Evolutionary conservation across 2,888 invertebrate genomes (phyloP).

Genomic region (Furcula furcula): DNA sequence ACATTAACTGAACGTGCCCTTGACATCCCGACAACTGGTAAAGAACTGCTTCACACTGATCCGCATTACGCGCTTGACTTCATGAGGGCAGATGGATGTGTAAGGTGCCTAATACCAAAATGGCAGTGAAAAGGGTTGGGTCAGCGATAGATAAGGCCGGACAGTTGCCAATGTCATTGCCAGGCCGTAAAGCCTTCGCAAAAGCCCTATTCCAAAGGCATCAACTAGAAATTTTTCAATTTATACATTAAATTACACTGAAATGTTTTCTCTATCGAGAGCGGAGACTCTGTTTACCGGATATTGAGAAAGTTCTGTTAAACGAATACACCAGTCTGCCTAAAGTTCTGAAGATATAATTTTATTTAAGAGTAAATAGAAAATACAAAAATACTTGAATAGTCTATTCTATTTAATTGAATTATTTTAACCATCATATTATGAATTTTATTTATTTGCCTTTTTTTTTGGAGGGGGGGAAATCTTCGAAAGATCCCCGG

Average conservation of each 20-base stretch:
- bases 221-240: slow-evolving; percentile 63
- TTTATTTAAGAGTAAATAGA: too few species aligned
- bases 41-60: slow-evolving; percentile 7
- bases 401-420: too few species aligned
- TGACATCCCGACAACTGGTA: slow-evolving; percentile 8
- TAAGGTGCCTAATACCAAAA: slow-evolving; percentile 38
- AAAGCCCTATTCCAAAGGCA: slow-evolving; percentile 58
- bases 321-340: too few species aligned
- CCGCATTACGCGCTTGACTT: slow-evolving; percentile 29
- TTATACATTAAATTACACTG: slow-evolving; percentile 42
- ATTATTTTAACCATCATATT: too few species aligned
- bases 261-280: slow-evolving; percentile 17
- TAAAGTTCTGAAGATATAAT: too few species aligned
- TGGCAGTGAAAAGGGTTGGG: slow-evolving; percentile 75
- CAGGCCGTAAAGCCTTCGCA: slow-evolving; percentile 64
- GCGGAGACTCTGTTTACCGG: slow-evolving; percentile 10
- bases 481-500: too few species aligned
- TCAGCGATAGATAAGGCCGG: slow-evolving; percentile 66
- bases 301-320: slow-evolving; percentile 17
- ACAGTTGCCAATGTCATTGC: slow-evolving; percentile 67
- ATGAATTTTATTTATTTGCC: too few species aligned
- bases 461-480: too few species aligned
- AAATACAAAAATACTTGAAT: too few species aligned
- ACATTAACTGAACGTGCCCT: not conserved
- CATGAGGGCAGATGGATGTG: slow-evolving; percentile 37